phyloP scores from a whole-genome alignment of 2,888 invertebrate genomes.

The Coleophora flavipennella region DNA sequence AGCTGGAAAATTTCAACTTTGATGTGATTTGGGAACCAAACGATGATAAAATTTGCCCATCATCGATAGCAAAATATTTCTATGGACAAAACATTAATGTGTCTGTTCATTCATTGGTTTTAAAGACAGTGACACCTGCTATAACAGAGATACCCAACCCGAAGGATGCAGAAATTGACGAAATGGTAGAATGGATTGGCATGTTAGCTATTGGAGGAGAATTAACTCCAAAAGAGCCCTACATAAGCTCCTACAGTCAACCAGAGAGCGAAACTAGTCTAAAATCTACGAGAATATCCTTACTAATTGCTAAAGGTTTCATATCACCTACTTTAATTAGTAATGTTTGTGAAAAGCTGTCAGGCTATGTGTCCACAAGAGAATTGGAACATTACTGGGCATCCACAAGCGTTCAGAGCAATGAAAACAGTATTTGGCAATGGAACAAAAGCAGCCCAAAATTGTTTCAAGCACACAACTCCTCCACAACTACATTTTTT shows the following conservation, averaged over 20 bases:
- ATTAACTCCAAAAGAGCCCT: slow-evolving; percentile 33
- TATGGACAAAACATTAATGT: slow-evolving; percentile 35
- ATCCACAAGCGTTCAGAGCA: slow-evolving; percentile 45
- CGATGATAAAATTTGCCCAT: slow-evolving; percentile 46
- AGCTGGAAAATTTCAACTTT: slow-evolving; percentile 41
- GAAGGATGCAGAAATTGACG: slow-evolving; percentile 39
- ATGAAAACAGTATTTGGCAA: slow-evolving; percentile 46
- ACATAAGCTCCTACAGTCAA: slow-evolving; percentile 45
- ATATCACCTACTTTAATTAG: slow-evolving; percentile 32
- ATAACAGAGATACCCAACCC: slow-evolving; percentile 41
- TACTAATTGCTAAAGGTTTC: slow-evolving; percentile 45
- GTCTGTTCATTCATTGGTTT: slow-evolving; percentile 24
- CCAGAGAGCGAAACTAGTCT: slow-evolving; percentile 41
- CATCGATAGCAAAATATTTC: slow-evolving; percentile 59
- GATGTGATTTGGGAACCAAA: slow-evolving; percentile 46
- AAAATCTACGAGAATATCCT: slow-evolving; percentile 39
- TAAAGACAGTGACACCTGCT: slow-evolving; percentile 29
- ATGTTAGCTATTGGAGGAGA: slow-evolving; percentile 40
- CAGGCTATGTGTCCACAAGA: slow-evolving; percentile 32
- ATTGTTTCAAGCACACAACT: slow-evolving; percentile 51
- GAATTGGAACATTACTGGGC: slow-evolving; percentile 44
- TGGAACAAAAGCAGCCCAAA: slow-evolving; percentile 34
- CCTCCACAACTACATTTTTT: slow-evolving; percentile 46
- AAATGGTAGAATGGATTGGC: slow-evolving; percentile 59
- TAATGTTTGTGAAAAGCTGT: slow-evolving; percentile 29